phyloP scores from a whole-genome alignment of 2,113 vertebrate genomes.

The Sinocyclocheilus maitianheensis region DNA sequence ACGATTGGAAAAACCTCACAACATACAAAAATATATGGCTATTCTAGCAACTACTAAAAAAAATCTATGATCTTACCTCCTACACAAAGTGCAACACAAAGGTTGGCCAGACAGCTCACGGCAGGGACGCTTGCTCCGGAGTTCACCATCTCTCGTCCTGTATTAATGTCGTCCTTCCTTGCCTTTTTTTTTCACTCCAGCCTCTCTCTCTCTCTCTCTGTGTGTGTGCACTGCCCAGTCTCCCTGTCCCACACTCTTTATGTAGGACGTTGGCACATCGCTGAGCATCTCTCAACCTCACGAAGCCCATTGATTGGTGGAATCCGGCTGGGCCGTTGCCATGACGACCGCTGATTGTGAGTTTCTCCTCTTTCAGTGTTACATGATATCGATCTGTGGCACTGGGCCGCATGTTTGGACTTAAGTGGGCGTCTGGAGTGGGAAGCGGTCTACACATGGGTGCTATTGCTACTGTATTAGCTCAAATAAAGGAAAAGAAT shows the following conservation, averaged over 20 bases:
- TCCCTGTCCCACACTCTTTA: conserved; percentile 77
- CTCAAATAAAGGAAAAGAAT: not conserved
- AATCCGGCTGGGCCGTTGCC: conserved; percentile 80
- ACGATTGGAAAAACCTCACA: not conserved
- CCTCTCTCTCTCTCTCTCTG: conserved; percentile 3
- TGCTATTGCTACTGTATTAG: not conserved
- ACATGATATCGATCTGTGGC: conserved; percentile 72
- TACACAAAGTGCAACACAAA: conserved; percentile 63
- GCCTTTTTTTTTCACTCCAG: conserved; percentile 48
- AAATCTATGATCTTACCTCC: conserved; percentile 72
- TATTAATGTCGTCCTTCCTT: conserved; percentile 55
- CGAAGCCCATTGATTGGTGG: conserved; percentile 79
- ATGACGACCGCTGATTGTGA: conserved; percentile 79
- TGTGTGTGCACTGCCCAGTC: conserved; percentile 50
- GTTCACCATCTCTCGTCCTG: conserved; percentile 70
- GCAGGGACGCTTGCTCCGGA: conserved; percentile 63
- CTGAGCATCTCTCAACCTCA: conserved; percentile 72
- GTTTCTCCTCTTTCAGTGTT: conserved; percentile 72
- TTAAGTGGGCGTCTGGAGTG: conserved; percentile 37
- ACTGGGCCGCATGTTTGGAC: conserved; percentile 52
- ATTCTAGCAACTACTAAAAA: not conserved
- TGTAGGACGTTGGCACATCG: conserved; percentile 79
- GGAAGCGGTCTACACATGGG: conserved; percentile 6
- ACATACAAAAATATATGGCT: not conserved
- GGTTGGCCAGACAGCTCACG: conserved; percentile 61